Evolutionary conservation across 1,140 invertebrate species (phyloP), one percentile per base, ranked within the genome.

Genomic region (Babylonia areolata): DNA sequence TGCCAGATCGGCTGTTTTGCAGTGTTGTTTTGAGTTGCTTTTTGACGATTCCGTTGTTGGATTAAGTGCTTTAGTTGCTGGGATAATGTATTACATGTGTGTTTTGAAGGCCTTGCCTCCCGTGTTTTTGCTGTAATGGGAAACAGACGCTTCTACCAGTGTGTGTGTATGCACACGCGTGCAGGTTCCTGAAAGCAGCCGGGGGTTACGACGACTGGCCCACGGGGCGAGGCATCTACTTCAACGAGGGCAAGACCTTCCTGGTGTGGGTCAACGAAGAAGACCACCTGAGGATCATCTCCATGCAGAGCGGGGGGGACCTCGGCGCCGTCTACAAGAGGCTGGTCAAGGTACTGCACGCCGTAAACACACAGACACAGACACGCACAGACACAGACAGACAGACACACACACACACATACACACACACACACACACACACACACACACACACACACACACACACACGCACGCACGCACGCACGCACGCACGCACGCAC

Each of bases 211-310:
- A 98, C 86, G 99, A 96, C 96, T 99, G 98, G 98, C 98, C 98
- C 81, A 96, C 96, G 88, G 98, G 98, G 58, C 97, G 98, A 95
- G 98, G 98, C 92, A 99, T 99, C 95, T 99, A 99, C 95, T 97
- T 87, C 84, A 99, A 99, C 94, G 97, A 98, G 92, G 96, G 96
- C 94, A 99, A 99, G 95, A 98, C 97, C 89, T 99, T 99, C 96
- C 95, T 99, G 92, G 97, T 99, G 84, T 99, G 98, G 98, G 97
- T 97, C 95, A 99, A 99, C 94, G 98, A 99, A 94, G 98, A 99
- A 95, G 98, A 99, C 95, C 98, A 99, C 94, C 95, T 99, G 89
- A 97, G 98, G 92, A 97, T 99, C 92, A 99, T 99, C 94, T 99
- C 98, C 91, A 99, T 99, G 98, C 98, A 99, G 90, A 93, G 95